Evolutionary conservation across 1,140 invertebrate genomes (phyloP).

Genomic region (Mya arenaria): DNA sequence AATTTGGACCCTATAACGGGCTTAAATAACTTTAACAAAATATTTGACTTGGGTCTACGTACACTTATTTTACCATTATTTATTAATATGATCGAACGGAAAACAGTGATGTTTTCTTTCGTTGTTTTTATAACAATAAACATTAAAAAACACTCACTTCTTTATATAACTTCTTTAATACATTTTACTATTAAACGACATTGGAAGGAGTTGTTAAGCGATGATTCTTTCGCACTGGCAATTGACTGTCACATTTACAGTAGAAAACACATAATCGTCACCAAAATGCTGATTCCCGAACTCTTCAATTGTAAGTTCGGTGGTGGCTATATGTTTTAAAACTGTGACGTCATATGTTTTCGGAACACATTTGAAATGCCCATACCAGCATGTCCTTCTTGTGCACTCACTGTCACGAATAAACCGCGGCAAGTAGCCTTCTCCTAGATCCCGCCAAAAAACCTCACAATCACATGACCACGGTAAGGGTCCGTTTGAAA

Average conservation of each 20-base stretch:
- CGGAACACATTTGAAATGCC: conserved; percentile 43
- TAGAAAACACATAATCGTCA: neutral
- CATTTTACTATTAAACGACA: no score
- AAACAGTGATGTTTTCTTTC: no score
- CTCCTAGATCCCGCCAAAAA: conserved; percentile 37
- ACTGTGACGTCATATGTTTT: neutral
- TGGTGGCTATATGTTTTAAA: neutral
- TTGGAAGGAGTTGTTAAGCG: no score
- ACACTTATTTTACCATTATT: no score
- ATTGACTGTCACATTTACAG: conserved; percentile 9
- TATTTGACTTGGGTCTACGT: no score
- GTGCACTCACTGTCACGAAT: conserved; percentile 8
- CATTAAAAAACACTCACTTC: no score
- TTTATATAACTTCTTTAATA: no score
- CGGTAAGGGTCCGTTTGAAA: neutral
- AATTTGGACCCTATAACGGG: no score
- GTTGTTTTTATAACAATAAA: no score
- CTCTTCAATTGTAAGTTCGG: neutral
- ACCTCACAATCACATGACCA: conserved; percentile 35
- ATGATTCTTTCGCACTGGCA: conserved; percentile 16
- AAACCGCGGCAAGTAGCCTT: conserved; percentile 11
- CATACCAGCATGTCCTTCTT: conserved; percentile 26
- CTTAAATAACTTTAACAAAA: no score
- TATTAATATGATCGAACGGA: no score
- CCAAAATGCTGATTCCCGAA: neutral